phyloP scores from a whole-genome alignment of 2,888 invertebrate species.

The Phengaris alcon region DNA sequence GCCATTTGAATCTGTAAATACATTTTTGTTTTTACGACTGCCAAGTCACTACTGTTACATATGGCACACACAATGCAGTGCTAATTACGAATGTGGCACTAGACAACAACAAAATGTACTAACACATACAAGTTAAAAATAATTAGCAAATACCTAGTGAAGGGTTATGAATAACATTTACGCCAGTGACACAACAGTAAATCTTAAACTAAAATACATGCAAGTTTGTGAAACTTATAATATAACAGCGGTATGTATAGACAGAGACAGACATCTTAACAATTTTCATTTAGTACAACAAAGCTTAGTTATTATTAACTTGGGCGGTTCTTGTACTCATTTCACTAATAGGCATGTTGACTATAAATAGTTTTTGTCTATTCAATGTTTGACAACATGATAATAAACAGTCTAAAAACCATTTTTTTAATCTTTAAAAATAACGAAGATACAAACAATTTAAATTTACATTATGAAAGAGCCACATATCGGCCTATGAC shows the following conservation, averaged over 20 bases:
- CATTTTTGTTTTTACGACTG: constrained; percentile 45
- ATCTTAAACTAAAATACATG: constrained; percentile 44
- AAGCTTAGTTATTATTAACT: background rate
- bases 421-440: no score
- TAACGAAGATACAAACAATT: no score
- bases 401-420: no score
- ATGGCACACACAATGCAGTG: constrained; percentile 49
- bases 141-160: constrained; percentile 39
- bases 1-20: constrained; percentile 68
- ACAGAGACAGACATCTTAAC: background rate
- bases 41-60: constrained; percentile 39
- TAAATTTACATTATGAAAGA: no score
- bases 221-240: constrained; percentile 48
- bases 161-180: constrained; percentile 57
- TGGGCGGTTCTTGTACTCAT: background rate
- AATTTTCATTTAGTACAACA: background rate
- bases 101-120: constrained; percentile 42
- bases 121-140: constrained; percentile 34
- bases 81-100: constrained; percentile 48
- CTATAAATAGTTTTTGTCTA: no score
- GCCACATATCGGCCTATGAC: no score
- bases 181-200: constrained; percentile 62
- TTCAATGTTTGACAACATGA: no score
- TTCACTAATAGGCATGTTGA: no score
- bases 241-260: background rate